Percentiles rank a stretch among this genome's conserved stretches.
Conservation (phyloP, 2,113 vertebrate genomes). For the Clinocottus analis region DNA sequence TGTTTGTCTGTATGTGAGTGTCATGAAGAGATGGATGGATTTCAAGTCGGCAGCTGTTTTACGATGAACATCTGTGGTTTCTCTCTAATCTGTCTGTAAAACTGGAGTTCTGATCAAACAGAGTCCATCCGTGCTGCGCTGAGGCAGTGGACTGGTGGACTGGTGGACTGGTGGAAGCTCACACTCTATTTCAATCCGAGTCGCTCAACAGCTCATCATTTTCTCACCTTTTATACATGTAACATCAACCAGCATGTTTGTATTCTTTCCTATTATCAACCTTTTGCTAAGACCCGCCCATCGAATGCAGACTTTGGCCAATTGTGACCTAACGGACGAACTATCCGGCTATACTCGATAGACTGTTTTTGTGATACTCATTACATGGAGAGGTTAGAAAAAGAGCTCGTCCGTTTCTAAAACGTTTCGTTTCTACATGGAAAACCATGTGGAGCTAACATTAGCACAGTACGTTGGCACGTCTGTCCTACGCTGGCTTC, state of each 20-base stretch:
- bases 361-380: too few species aligned
- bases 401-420: too few species aligned
- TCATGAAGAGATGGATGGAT: constrained; percentile 3
- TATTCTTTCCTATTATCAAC: not conserved
- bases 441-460: too few species aligned
- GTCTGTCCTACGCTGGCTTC: too few species aligned
- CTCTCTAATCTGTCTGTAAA: not conserved
- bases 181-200: not conserved
- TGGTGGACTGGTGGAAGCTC: not conserved
- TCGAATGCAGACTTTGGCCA: too few species aligned
- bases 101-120: not conserved
- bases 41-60: not conserved
- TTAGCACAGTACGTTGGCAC: too few species aligned
- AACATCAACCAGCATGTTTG: not conserved
- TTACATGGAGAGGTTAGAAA: too few species aligned
- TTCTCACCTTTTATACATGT: not conserved
- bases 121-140: not conserved
- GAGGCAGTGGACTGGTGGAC: not conserved
- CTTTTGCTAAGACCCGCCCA: too few species aligned
- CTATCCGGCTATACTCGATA: too few species aligned
- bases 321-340: too few species aligned
- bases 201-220: not conserved
- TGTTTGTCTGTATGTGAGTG: not conserved
- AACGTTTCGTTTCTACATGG: too few species aligned
- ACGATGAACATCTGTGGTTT: not conserved